Evolutionary conservation across 2,113 vertebrate genomes (phyloP).

Genomic region (Calidris pugnax): DNA sequence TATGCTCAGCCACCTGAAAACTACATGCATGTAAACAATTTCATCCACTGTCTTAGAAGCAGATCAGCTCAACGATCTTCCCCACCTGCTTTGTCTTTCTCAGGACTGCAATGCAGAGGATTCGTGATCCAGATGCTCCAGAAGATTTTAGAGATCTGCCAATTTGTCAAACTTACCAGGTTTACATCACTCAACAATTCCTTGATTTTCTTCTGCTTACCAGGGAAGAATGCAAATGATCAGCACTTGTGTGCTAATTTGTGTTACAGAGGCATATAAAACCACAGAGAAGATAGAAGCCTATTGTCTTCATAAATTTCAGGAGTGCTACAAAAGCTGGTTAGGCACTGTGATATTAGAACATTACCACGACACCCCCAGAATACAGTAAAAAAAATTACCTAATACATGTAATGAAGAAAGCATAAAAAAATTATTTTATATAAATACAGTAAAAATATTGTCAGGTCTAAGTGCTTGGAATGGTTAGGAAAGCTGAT

Average conservation of each 20-base stretch:
- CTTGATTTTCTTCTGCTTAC: neutral
- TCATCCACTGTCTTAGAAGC: neutral
- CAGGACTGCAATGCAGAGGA: neutral
- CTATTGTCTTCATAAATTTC: neutral
- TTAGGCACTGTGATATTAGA: neutral
- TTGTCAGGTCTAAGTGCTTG: neutral
- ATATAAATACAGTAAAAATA: neutral
- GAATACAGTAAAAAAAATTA: neutral
- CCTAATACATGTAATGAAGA: neutral
- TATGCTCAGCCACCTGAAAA: neutral
- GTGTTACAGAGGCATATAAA: neutral
- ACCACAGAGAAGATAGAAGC: neutral
- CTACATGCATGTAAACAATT: neutral
- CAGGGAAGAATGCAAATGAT: neutral
- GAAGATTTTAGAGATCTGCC: neutral
- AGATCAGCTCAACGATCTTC: neutral
- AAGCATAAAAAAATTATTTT: neutral
- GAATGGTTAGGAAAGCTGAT: neutral
- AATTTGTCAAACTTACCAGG: neutral
- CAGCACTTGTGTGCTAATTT: neutral
- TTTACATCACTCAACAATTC: neutral
- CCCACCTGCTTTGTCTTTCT: neutral
- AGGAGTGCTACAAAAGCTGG: neutral
- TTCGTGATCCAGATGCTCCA: neutral
- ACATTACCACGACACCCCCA: neutral